Conservation (phyloP, 37 sponge, comb jelly and placozoan genomes). For the Lycopodina hypogea region DNA sequence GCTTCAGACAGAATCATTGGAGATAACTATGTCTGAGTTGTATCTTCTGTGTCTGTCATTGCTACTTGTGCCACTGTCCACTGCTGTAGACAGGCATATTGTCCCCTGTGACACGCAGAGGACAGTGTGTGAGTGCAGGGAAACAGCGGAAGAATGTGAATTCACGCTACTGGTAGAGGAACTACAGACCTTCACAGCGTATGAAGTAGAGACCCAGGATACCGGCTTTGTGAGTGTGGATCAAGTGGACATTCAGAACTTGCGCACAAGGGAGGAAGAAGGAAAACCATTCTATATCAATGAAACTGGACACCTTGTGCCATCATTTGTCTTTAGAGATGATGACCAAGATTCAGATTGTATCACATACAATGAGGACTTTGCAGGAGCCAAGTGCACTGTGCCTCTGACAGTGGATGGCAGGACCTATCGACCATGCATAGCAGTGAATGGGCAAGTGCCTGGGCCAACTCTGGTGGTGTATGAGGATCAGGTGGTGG, state of each 20-base stretch:
- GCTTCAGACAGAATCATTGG: no score
- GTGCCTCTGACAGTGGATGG: slow-evolving; percentile 46
- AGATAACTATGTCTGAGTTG: no score
- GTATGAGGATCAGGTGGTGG: slow-evolving; percentile 28
- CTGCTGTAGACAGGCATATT: slow-evolving; percentile 12
- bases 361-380: slow-evolving; percentile 5
- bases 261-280: background rate
- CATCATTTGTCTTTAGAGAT: background rate
- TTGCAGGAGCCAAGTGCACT: slow-evolving; percentile 30
- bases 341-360: slow-evolving; percentile 6
- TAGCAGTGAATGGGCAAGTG: slow-evolving; percentile 45
- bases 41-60: no score
- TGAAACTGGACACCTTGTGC: slow-evolving; percentile 1
- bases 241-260: background rate
- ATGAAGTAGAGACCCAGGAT: background rate
- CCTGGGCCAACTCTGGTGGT: slow-evolving; percentile 73
- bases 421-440: slow-evolving; percentile 29
- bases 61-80: background rate
- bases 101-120: slow-evolving; percentile 20
- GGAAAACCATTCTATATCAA: slow-evolving; percentile 27
- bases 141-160: slow-evolving; percentile 20
- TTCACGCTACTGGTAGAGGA: slow-evolving; percentile 51
- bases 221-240: background rate
- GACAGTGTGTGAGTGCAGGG: slow-evolving; percentile 31
- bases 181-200: slow-evolving; percentile 52